phyloP scores from a whole-genome alignment of 2,113 vertebrate genomes.

The Caranx melampygus region DNA sequence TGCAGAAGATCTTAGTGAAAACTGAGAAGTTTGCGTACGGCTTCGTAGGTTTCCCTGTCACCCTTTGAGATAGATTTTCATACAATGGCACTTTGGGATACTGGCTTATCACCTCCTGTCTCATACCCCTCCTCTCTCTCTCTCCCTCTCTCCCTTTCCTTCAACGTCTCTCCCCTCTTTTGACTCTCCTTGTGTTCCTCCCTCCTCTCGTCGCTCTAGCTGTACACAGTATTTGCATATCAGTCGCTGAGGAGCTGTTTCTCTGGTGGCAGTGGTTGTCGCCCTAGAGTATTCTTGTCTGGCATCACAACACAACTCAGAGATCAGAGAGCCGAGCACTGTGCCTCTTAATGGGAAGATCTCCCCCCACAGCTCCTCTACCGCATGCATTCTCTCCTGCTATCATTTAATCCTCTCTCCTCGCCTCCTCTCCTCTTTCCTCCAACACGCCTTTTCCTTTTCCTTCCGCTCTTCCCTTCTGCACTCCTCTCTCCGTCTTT shows the following conservation, averaged over 20 bases:
- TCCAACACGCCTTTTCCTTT: conserved; percentile 34
- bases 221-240: conserved; percentile 75
- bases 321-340: conserved; percentile 78
- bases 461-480: conserved; percentile 33
- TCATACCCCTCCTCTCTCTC: conserved; percentile 3
- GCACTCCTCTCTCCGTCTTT: conserved; percentile 34
- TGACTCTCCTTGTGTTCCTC: conserved; percentile 26
- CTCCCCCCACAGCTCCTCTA: conserved; percentile 75
- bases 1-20: conserved; percentile 8
- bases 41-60: conserved; percentile 33
- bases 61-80: conserved; percentile 29
- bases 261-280: conserved; percentile 71
- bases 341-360: conserved; percentile 76
- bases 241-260: conserved; percentile 72
- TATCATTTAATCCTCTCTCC: conserved; percentile 70
- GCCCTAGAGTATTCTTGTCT: conserved; percentile 81
- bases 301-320: conserved; percentile 77
- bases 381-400: conserved; percentile 62
- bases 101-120: conserved; percentile 39
- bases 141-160: conserved; percentile 1
- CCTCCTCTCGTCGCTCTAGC: conserved; percentile 35
- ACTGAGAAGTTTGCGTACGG: background rate
- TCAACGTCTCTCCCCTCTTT: conserved; percentile 39
- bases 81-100: conserved; percentile 43
- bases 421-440: conserved; percentile 30